phyloP scores from a whole-genome alignment of 2,888 invertebrate species.

The Apeira syringaria region DNA sequence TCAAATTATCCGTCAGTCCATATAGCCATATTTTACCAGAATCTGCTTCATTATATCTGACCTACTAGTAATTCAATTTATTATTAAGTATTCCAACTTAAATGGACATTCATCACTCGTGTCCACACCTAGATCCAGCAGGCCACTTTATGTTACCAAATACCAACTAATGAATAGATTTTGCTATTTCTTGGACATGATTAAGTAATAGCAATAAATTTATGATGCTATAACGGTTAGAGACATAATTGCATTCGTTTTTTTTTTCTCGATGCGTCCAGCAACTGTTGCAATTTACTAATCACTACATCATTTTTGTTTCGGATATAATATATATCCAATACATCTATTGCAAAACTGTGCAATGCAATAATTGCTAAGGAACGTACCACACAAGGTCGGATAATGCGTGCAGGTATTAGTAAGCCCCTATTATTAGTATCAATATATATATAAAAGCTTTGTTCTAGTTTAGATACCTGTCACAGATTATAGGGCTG shows the following conservation, averaged over 20 bases:
- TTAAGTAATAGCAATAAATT: conserved; percentile 31
- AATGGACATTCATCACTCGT: conserved; percentile 3
- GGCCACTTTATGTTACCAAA: conserved; percentile 5
- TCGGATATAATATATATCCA: conserved; percentile 2
- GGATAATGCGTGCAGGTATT: conserved; percentile 1
- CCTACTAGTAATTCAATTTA: too few relatives aligned
- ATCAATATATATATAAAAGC: conserved; percentile 1
- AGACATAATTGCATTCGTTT: conserved; percentile 24
- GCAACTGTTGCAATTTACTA: conserved; percentile 18
- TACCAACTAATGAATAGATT: conserved; percentile 19
- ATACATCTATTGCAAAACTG: conserved; percentile 2
- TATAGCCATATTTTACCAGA: too few relatives aligned
- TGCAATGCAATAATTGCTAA: conserved; percentile 4
- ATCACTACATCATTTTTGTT: conserved; percentile 10
- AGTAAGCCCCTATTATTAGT: not conserved
- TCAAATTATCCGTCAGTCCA: too few relatives aligned
- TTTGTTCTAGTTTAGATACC: conserved; percentile 20
- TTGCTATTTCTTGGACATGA: conserved; percentile 19
- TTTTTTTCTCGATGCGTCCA: conserved; percentile 22
- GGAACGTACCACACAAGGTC: conserved; percentile 3
- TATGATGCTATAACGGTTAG: conserved; percentile 23
- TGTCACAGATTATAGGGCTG: conserved; percentile 17
- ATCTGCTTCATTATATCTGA: not conserved
- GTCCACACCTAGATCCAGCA: not conserved
- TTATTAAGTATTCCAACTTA: not conserved